Conservation (phyloP, 2,113 vertebrate genomes). For the Rhodinocichla rosea region DNA sequence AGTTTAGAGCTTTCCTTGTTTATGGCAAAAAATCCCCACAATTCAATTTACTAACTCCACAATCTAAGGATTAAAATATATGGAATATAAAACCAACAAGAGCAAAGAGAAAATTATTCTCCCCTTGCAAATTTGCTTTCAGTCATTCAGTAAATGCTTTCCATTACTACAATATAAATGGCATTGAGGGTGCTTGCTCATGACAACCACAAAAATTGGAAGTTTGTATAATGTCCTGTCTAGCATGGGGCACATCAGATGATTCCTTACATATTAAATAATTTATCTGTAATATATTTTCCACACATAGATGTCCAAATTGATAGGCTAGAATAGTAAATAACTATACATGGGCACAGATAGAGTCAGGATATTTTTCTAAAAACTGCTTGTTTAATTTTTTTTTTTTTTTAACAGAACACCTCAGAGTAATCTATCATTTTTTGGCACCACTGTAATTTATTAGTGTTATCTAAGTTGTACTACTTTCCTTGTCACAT, state of each 20-base stretch:
- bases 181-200: neutral
- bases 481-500: constrained; percentile 55
- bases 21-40: neutral
- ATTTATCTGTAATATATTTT: neutral
- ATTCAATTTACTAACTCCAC: neutral
- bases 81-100: neutral
- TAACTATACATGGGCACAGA: neutral
- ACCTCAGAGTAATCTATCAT: constrained; percentile 2
- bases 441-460: constrained; percentile 1
- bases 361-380: neutral
- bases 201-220: neutral
- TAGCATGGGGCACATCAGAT: neutral
- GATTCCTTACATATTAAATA: neutral
- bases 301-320: neutral
- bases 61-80: neutral
- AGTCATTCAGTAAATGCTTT: neutral
- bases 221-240: neutral
- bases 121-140: neutral
- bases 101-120: neutral
- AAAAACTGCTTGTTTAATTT: neutral
- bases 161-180: neutral
- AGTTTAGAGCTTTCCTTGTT: neutral
- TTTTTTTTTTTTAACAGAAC: neutral
- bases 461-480: constrained; percentile 59
- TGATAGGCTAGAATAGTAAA: neutral